Conservation (phyloP, 1,140 invertebrate genomes). For the Drosophila neocordata region DNA sequence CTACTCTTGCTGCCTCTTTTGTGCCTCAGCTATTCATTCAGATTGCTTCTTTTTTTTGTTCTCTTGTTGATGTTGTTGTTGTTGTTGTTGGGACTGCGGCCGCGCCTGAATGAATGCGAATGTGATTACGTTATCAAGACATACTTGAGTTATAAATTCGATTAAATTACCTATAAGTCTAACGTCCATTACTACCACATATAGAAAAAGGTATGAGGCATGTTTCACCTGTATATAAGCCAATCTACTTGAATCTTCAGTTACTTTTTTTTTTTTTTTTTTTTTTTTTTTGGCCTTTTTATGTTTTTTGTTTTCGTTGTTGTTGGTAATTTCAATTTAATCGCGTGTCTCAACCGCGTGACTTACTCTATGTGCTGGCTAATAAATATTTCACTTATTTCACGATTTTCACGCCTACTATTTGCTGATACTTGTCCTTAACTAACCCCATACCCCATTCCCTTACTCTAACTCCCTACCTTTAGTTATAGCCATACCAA, state of each 20-base stretch:
- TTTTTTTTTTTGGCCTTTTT: not conserved
- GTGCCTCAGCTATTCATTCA: not conserved
- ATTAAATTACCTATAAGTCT: slow-evolving; percentile 40
- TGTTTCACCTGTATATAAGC: not conserved
- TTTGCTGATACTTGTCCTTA: slow-evolving; percentile 33
- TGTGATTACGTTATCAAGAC: slow-evolving; percentile 55
- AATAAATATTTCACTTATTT: slow-evolving; percentile 80
- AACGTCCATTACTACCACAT: slow-evolving; percentile 11
- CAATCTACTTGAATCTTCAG: slow-evolving; percentile 16
- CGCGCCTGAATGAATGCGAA: slow-evolving; percentile 48
- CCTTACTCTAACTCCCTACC: no score
- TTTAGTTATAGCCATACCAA: not conserved
- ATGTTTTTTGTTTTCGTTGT: not conserved
- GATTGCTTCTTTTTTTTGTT: slow-evolving; percentile 23
- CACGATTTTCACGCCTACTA: slow-evolving; percentile 76
- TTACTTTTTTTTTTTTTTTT: not conserved
- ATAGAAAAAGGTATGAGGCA: not conserved
- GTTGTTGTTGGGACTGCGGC: slow-evolving; percentile 5
- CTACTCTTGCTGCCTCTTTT: not conserved
- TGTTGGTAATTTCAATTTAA: slow-evolving; percentile 62
- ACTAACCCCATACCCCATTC: not conserved
- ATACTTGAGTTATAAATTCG: slow-evolving; percentile 52
- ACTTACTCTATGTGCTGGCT: slow-evolving; percentile 61
- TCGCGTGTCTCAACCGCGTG: slow-evolving; percentile 71
- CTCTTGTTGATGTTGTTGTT: slow-evolving; percentile 19